Evolutionary conservation across 2,113 vertebrate genomes (phyloP), one percentile per base, ranked within the genome.

Genomic region (Zosterops lateralis): DNA sequence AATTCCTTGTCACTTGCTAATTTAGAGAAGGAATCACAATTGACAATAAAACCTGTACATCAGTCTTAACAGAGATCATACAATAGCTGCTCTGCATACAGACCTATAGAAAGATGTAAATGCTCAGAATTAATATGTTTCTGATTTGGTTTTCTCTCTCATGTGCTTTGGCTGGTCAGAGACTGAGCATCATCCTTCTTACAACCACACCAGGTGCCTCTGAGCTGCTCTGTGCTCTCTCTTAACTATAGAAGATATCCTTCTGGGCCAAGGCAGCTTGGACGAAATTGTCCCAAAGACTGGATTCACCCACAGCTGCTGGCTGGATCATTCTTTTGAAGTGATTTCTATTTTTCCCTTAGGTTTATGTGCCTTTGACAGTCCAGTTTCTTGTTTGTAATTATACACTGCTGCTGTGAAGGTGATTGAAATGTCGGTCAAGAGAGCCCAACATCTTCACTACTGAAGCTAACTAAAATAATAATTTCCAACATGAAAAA

Each of bases 401-500:
- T 95, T 95, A 51, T 29, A 91, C 47, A 21, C 28, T 76, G 42
- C 57, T 64, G 24, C 40, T 62, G 32, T 24, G 54, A 29, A 67
- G 45, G 70, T 90, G 64, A 92, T 80, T 91, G 81, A 93, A 95
- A 96, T 89, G 61, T 17, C 96, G 92, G 72, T 80, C 47, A 91
- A 84, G 93, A 36, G 12, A 75, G 77, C 17, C 14, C 24, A 70
- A 90, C n/a, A 60, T 70, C 89, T 84, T 95, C 45, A 75, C 9
- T 47, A 79, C 17, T 50, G 68, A 94, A 74, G 12, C 26, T 95
- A 92, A 88, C 2, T 28, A 50, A 96, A 81, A 45, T 71, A 58
- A 47, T 47, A 87, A 58, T 89, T 96, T 92, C 21, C n/a, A 84
- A 65, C 16, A 74, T n/a, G 28, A 94, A 80, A 95, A 93, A 86